Evolutionary conservation across 2,113 vertebrate genomes (phyloP).

Genomic region (Petrocephalus zakoni): DNA sequence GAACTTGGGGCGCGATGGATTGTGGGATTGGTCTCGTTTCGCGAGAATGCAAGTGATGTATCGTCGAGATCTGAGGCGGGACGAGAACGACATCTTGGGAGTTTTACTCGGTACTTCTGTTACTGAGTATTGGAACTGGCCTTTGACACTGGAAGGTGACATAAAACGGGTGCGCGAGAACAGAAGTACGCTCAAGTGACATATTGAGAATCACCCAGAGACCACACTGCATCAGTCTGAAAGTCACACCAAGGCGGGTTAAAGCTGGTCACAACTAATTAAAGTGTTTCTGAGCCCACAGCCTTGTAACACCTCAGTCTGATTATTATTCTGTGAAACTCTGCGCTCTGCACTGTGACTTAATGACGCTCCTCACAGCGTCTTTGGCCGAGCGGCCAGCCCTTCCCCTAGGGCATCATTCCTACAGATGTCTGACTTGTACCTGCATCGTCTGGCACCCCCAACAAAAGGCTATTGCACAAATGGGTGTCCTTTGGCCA

Average conservation of each 20-base stretch:
- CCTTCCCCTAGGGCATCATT: not conserved
- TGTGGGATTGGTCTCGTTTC: too few species aligned
- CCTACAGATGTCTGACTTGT: not conserved
- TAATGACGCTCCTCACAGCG: not conserved
- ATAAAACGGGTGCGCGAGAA: too few species aligned
- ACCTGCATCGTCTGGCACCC: not conserved
- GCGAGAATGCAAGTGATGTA: too few species aligned
- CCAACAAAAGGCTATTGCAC: constrained; percentile 19
- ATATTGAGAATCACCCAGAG: not conserved
- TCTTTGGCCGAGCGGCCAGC: not conserved
- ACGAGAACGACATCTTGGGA: too few species aligned
- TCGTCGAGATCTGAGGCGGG: too few species aligned
- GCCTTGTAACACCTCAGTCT: not conserved
- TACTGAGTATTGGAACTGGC: too few species aligned
- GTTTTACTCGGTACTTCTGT: too few species aligned
- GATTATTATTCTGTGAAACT: not conserved
- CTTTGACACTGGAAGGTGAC: too few species aligned
- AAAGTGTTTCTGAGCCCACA: not conserved
- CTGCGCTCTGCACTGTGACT: not conserved
- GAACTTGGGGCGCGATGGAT: too few species aligned
- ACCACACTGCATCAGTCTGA: constrained; percentile 42
- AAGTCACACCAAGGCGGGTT: constrained; percentile 37
- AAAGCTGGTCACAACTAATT: not conserved
- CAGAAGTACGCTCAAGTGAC: too few species aligned
- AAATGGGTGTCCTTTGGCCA: constrained; percentile 17